These are phyloP conservation scores for Agrochola circellaris DNA, from an alignment of 2,888 invertebrate genomes.

Conservation along the genomic window DNA sequence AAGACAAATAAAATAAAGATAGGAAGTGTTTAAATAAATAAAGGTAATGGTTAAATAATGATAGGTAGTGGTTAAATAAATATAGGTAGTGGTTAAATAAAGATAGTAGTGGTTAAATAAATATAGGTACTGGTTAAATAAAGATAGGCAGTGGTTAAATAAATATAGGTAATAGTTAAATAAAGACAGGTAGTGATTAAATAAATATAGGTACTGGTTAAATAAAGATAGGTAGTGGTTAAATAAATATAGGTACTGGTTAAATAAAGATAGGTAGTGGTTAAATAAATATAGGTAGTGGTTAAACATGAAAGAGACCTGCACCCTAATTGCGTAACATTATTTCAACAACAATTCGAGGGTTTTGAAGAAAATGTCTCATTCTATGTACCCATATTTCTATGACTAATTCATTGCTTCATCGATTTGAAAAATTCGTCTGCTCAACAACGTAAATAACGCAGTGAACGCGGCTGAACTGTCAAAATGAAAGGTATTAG, in stretches of 20 bases:
- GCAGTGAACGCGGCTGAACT: neutral
- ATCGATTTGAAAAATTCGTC: neutral
- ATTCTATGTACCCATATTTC: neutral
- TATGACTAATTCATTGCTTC: neutral
- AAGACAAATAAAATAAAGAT: neutral
- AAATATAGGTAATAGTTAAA: too few species aligned
- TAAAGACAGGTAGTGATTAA: too few species aligned
- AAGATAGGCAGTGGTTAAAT: too few species aligned
- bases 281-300: too few species aligned
- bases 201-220: too few species aligned
- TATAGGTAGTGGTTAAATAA: too few species aligned
- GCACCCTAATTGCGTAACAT: neutral
- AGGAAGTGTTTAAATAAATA: neutral
- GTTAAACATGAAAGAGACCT: neutral
- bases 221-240: neutral
- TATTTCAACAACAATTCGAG: neutral
- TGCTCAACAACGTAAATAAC: neutral
- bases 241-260: neutral
- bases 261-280: too few species aligned
- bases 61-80: neutral
- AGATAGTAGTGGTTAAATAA: too few species aligned
- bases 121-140: too few species aligned
- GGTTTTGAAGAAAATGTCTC: neutral
- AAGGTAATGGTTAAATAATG: neutral
- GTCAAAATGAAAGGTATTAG: neutral